Evolutionary conservation across 2,888 invertebrate species (phyloP).

Genomic region (Acronicta psi): DNA sequence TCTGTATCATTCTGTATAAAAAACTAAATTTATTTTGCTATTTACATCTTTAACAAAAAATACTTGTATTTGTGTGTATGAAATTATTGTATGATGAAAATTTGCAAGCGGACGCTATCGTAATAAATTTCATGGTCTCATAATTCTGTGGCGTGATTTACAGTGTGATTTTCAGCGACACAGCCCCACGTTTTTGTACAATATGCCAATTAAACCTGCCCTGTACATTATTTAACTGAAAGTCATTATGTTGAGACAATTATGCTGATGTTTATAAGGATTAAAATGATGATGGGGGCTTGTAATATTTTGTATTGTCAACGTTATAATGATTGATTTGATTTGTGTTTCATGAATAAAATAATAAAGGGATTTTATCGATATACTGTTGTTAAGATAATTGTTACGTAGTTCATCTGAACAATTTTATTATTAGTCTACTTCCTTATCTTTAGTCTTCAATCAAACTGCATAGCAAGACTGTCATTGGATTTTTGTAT

Average conservation of each 20-base stretch:
- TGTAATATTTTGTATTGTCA: conserved; percentile 16
- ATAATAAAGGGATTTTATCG: not conserved
- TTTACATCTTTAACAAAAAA: no score
- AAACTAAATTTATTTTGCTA: no score
- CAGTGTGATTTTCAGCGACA: conserved; percentile 73
- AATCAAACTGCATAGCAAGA: no score
- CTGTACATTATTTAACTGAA: conserved; percentile 57
- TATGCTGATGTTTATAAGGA: conserved; percentile 43
- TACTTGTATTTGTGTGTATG: conserved; percentile 65
- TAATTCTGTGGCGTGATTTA: conserved; percentile 84
- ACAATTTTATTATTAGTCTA: no score
- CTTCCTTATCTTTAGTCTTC: no score
- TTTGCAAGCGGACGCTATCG: conserved; percentile 81
- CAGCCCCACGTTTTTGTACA: conserved; percentile 68
- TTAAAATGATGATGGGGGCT: conserved; percentile 39
- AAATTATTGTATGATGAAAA: conserved; percentile 80
- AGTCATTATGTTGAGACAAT: conserved; percentile 52
- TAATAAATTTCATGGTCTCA: conserved; percentile 85
- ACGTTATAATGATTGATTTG: conserved; percentile 15
- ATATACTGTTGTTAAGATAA: no score
- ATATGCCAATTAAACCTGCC: conserved; percentile 74
- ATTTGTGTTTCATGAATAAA: conserved; percentile 1
- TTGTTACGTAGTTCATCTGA: no score
- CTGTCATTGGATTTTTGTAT: no score
- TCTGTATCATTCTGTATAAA: no score